Evolutionary conservation across 1,140 invertebrate species (phyloP).

Genomic region (Drosophila nebulosa): DNA sequence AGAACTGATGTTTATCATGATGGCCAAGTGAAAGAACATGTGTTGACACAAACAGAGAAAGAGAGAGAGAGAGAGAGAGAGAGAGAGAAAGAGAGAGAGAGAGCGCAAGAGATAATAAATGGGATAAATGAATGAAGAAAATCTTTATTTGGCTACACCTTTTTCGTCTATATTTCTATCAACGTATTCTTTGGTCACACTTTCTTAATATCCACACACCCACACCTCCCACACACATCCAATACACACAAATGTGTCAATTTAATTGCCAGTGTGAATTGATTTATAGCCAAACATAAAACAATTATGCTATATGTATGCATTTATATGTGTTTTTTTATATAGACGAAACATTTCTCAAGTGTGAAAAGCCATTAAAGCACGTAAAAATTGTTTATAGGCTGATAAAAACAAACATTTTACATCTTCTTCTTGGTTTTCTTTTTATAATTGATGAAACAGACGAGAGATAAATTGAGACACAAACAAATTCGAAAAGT

Average conservation of each 20-base stretch:
- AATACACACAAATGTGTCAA: constrained; percentile 27
- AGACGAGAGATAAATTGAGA: no score
- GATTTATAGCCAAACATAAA: constrained; percentile 44
- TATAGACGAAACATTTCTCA: constrained; percentile 18
- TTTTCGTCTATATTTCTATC: no score
- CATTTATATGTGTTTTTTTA: background rate
- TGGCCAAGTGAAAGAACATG: constrained; percentile 37
- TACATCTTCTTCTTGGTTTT: no score
- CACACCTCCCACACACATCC: background rate
- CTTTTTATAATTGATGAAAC: no score
- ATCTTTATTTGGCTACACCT: no score
- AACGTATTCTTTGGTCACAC: no score
- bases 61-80: no score
- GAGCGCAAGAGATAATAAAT: no score
- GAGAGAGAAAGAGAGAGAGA: no score
- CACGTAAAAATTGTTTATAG: constrained; percentile 49
- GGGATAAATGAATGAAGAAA: no score
- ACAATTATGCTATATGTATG: background rate
- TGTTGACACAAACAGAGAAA: constrained; percentile 10
- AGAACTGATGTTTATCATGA: constrained; percentile 49
- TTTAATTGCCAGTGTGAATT: constrained; percentile 39
- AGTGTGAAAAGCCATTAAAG: constrained; percentile 51
- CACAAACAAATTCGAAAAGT: no score
- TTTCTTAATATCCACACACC: no score
- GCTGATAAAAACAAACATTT: constrained; percentile 20